These are phyloP conservation scores for Hermodice carunculata DNA, from an alignment of 2,888 invertebrate genomes.

Conservation along the genomic window DNA sequence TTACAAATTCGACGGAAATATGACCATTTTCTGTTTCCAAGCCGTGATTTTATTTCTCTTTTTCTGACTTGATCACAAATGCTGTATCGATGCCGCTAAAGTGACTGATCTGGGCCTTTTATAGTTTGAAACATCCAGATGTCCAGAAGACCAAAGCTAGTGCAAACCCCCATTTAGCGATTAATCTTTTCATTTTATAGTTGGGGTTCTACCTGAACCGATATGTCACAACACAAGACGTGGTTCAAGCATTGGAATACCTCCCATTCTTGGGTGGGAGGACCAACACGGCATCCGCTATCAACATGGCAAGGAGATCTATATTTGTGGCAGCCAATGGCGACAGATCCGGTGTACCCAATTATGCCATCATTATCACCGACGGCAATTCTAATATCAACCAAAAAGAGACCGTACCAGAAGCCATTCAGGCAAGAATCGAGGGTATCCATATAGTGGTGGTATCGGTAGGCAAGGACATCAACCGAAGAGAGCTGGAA, in stretches of 20 bases:
- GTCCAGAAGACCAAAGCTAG: too few species aligned
- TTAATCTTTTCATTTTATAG: too few species aligned
- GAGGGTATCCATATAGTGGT: slow-evolving; percentile 30
- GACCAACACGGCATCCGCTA: slow-evolving; percentile 15
- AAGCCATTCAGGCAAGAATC: slow-evolving; percentile 13
- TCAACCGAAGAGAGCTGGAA: slow-evolving; percentile 57
- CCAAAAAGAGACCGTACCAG: slow-evolving; percentile 11
- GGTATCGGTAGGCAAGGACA: slow-evolving; percentile 28
- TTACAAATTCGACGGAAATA: too few species aligned
- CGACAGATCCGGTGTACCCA: slow-evolving; percentile 4
- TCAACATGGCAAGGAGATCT: not conserved
- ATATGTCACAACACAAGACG: slow-evolving; percentile 7
- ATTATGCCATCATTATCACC: slow-evolving; percentile 19
- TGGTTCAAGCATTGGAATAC: slow-evolving; percentile 5
- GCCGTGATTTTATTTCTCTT: too few species aligned
- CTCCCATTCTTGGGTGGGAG: slow-evolving; percentile 6
- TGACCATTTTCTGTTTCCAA: too few species aligned
- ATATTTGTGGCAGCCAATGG: slow-evolving; percentile 3
- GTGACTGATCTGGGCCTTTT: too few species aligned
- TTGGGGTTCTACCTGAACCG: slow-evolving; percentile 7
- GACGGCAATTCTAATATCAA: slow-evolving; percentile 22
- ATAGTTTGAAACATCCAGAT: too few species aligned
- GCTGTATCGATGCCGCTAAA: too few species aligned
- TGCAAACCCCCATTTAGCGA: too few species aligned
- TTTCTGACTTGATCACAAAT: too few species aligned